phyloP scores from a whole-genome alignment of 2,888 invertebrate species.

The Melipona bicolor region DNA sequence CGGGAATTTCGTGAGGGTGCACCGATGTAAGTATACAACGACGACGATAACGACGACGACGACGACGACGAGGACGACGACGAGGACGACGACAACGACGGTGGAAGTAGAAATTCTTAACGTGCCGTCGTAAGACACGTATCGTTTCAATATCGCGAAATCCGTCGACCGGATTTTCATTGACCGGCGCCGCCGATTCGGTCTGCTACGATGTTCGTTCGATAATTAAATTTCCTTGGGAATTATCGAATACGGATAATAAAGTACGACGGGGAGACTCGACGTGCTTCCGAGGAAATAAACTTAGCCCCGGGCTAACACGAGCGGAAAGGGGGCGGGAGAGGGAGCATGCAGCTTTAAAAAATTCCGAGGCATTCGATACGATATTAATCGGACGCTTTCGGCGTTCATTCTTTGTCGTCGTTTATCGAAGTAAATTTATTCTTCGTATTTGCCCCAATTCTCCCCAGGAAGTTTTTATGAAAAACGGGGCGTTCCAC shows the following conservation, averaged over 20 bases:
- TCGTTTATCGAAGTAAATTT: neutral
- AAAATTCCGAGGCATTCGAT: neutral
- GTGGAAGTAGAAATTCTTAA: conserved; percentile 38
- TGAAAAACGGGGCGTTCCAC: neutral
- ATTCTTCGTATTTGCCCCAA: neutral
- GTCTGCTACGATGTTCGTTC: conserved; percentile 12
- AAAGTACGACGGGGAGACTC: neutral
- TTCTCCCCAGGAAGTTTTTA: neutral
- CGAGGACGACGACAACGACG: neutral
- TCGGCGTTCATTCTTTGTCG: neutral
- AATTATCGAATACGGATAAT: conserved; percentile 35
- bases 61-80: no score
- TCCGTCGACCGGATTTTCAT: conserved; percentile 18
- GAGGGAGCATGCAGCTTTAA: neutral
- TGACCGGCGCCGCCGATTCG: neutral
- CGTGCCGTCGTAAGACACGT: conserved; percentile 47
- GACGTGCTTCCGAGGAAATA: neutral
- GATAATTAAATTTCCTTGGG: conserved; percentile 56
- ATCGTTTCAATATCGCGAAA: conserved; percentile 36
- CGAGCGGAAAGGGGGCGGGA: no score
- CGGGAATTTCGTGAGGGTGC: conserved; percentile 41
- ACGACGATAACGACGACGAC: neutral
- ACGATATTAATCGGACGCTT: neutral
- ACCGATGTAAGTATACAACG: conserved; percentile 36
- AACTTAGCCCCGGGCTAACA: neutral